Evolutionary conservation across 2,113 vertebrate genomes (phyloP), one percentile per base, ranked within the genome.

Genomic region (Tympanuchus pallidicinctus): DNA sequence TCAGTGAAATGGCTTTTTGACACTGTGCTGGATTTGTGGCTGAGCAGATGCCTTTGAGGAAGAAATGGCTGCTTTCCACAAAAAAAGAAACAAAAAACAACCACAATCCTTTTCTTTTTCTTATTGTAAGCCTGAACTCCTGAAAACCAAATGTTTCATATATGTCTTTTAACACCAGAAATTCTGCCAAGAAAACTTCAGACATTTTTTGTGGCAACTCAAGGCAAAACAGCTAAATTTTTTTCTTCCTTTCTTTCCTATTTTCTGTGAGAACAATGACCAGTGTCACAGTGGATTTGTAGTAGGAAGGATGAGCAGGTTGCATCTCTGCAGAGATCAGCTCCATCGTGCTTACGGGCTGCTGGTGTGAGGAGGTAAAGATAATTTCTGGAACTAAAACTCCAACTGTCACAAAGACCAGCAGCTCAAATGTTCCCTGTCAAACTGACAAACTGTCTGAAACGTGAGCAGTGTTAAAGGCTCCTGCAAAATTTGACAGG

Each of bases 1-100:
- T 38, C 90, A 48, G 59, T 82, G 83, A 81, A 88, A 85, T 73
- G 72, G 69, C 82, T 90, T 82, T 82, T 56, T 86, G 91, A 75
- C 67, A 77, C 60, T 8, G 3, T 30, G 43, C 56, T 77, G 84
- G 54, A 81, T 77, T 91, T 93, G 90, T 83, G 78, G 73, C 73
- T 45, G 78, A 75, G 77, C 54, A 69, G 81, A 30, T 63, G 84
- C 70, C 70, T 81, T 50, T 36, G 47, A 89, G 78, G 73, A 75
- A 78, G 60, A 82, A 61, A 57, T 43, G 67, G 24, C 86, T 71
- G 67, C 59, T 71, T 83, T 60, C 40, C 67, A 65, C 52, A 61
- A 36, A 71, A 12, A 61, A 36, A 24, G 20, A 52, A 11, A 13
- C 5, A 6, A 48, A 38, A 48, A 48, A 28, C 47, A 43, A 43